Evolutionary conservation across 2,797 vertebrate species (phyloP), one percentile per base, ranked within the genome.

Genomic region (Alectoris magna): DNA sequence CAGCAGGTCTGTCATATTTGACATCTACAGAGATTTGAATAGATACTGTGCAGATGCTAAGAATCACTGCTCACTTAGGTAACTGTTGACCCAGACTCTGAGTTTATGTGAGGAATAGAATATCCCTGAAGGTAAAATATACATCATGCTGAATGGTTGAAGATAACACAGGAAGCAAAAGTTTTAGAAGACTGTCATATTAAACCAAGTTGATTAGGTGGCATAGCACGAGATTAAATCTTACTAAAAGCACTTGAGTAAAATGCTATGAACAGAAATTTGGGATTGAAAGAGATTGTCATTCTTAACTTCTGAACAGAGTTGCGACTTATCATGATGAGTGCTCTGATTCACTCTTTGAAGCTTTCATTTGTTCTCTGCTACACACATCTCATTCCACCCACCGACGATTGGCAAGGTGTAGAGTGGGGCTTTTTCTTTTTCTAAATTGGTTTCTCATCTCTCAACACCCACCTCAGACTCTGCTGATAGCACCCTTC

Each of bases 391-490:
- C 63, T 78, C 4, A 9, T 39, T 77, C 58, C 22, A 53, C 58
- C 34, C 36, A 34, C 29, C 70, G 67, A 53, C 13, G 39, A 80
- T 67, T 63, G 41, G 21, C 46, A 62, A 59, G 31, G 27, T 11
- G 58, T 63, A 70, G 48, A 77, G 51, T 22, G 36, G n/a, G 53
- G 36, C 29, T 59, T 77, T 48, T 73, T 64, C 48, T 18, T 44
- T 43, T 62, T 64, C 77, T 53, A 17, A 53, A 34, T 79, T 60
- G 73, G 55, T 76, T 73, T 66, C 62, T 77, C 12, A 51, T 27
- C 41, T 77, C 46, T 56, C 41, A 27, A 0, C 12, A 11, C 17
- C 60, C 46, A 29, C 39, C 19, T 48, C 0, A 1, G 49, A 11
- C 44, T 16, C 69, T 56, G 69, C 19, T 67, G 38, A 18, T 26